Evolutionary conservation across 2,113 vertebrate species (phyloP).

Genomic region (Callorhinus ursinus): DNA sequence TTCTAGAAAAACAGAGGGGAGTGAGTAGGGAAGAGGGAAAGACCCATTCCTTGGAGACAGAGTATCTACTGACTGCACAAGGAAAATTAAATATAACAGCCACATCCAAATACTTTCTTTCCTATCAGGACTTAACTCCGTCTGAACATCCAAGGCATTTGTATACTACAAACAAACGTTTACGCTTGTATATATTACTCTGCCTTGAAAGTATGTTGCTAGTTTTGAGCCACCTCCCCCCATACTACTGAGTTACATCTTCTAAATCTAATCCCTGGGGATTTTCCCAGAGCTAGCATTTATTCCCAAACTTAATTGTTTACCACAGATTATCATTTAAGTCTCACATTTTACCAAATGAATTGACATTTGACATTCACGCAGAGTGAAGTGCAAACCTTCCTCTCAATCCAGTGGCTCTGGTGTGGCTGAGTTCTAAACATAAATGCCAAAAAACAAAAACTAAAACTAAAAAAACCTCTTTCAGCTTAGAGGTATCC

Average conservation of each 20-base stretch:
- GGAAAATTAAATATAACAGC: neutral
- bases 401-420: slow-evolving; percentile 71
- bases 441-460: neutral
- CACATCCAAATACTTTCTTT: neutral
- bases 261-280: slow-evolving; percentile 84
- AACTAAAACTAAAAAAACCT: neutral
- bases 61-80: slow-evolving; percentile 74
- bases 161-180: neutral
- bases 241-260: slow-evolving; percentile 78
- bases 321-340: slow-evolving; percentile 85
- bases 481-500: neutral
- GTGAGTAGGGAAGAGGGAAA: slow-evolving; percentile 82
- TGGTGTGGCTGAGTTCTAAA: neutral
- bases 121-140: neutral
- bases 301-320: slow-evolving; percentile 84
- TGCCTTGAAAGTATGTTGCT: slow-evolving; percentile 72
- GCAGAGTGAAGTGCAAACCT: slow-evolving; percentile 70
- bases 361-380: slow-evolving; percentile 76
- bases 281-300: slow-evolving; percentile 83
- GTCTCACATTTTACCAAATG: slow-evolving; percentile 83
- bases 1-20: slow-evolving; percentile 85
- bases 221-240: slow-evolving; percentile 56
- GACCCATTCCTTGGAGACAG: slow-evolving; percentile 80
- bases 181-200: neutral
- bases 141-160: neutral